These are phyloP conservation scores for Drosophila sulfurigaster DNA, from an alignment of 1,140 invertebrate genomes.

Conservation along the genomic window DNA sequence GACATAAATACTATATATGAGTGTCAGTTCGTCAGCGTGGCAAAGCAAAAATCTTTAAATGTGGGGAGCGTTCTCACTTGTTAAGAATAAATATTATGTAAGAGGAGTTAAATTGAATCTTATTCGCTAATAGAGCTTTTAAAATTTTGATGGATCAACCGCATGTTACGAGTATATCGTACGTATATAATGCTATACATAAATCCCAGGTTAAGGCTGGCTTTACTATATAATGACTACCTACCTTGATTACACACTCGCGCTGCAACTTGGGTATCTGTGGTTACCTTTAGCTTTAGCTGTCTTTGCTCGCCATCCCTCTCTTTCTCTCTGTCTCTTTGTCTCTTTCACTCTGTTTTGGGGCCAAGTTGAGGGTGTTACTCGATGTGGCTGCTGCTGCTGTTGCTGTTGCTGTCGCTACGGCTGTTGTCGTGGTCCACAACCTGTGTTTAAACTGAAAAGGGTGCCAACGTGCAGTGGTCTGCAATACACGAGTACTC, in stretches of 20 bases:
- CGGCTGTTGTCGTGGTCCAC: constrained; percentile 28
- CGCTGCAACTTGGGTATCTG: not conserved
- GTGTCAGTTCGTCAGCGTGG: too few relatives aligned
- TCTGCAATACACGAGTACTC: constrained; percentile 39
- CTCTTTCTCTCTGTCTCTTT: not conserved
- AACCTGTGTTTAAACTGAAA: constrained; percentile 79
- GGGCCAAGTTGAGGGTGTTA: constrained; percentile 63
- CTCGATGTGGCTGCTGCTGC: constrained; percentile 38
- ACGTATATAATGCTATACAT: constrained; percentile 59
- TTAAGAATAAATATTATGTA: not conserved
- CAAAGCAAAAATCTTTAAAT: too few relatives aligned
- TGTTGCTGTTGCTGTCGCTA: constrained; percentile 22
- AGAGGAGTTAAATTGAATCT: constrained; percentile 36
- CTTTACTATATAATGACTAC: constrained; percentile 81
- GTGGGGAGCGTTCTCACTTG: too few relatives aligned
- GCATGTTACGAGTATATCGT: constrained; percentile 45
- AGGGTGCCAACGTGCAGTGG: constrained; percentile 71
- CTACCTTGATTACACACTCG: constrained; percentile 80
- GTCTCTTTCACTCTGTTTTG: constrained; percentile 3
- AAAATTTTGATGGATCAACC: constrained; percentile 57
- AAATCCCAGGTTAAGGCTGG: constrained; percentile 65
- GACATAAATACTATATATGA: too few relatives aligned
- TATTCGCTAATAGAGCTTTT: constrained; percentile 38
- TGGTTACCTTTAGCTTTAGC: not conserved
- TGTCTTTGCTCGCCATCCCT: not conserved